Evolutionary conservation across 2,797 vertebrate genomes (phyloP).

Genomic region (Neosilurus mollespiculum): DNA sequence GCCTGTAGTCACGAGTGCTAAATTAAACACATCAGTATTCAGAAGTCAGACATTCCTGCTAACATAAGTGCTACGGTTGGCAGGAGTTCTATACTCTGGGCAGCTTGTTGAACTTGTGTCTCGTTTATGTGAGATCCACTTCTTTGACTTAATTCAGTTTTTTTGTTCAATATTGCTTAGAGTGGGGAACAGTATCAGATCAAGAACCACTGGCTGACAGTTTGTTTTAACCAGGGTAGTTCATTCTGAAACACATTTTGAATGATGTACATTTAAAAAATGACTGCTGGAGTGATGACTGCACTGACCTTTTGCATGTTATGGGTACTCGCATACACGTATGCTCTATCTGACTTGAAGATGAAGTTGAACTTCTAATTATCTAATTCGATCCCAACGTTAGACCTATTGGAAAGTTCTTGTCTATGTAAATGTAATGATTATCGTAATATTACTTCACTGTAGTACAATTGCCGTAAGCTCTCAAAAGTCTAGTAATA

Average conservation of each 20-base stretch:
- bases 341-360: too few relatives aligned
- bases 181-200: background rate
- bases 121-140: background rate
- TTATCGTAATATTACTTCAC: too few relatives aligned
- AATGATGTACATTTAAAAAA: background rate
- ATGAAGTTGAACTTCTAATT: too few relatives aligned
- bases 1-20: background rate
- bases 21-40: background rate
- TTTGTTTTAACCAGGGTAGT: background rate
- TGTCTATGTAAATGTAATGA: too few relatives aligned
- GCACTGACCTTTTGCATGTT: too few relatives aligned
- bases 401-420: too few relatives aligned
- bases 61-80: background rate
- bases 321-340: too few relatives aligned
- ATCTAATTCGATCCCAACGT: too few relatives aligned
- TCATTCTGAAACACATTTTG: background rate
- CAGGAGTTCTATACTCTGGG: background rate
- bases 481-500: too few relatives aligned
- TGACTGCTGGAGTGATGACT: too few relatives aligned
- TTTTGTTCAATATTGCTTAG: background rate
- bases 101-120: background rate
- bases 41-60: background rate
- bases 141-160: background rate
- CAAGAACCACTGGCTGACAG: background rate
- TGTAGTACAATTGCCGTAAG: too few relatives aligned